Percentiles rank a stretch among this genome's conserved stretches.
These are phyloP conservation scores for Tenualosa ilisha DNA, from an alignment of 2,797 vertebrate species.

Conservation along the genomic window DNA sequence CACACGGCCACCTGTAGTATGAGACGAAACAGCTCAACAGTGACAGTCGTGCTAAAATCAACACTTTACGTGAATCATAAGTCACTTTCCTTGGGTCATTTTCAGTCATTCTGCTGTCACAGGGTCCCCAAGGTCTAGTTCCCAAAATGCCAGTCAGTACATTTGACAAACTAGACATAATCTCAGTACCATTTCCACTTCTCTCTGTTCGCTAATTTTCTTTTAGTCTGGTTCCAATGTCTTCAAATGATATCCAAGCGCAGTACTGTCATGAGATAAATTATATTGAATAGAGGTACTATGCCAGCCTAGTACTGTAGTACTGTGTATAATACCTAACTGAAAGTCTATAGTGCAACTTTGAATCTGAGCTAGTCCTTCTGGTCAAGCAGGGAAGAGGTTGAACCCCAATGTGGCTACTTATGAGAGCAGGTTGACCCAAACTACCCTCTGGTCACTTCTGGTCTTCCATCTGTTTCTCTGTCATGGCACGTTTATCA, in stretches of 20 bases:
- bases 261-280: too few species aligned
- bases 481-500: neutral
- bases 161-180: neutral
- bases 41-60: neutral
- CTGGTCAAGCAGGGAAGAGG: neutral
- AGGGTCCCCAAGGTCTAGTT: neutral
- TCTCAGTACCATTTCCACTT: neutral
- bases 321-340: too few species aligned
- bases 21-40: neutral
- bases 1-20: neutral
- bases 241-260: too few species aligned
- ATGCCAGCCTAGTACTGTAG: neutral
- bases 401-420: neutral
- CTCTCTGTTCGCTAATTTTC: too few species aligned
- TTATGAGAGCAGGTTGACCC: neutral
- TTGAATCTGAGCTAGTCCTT: neutral
- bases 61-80: neutral
- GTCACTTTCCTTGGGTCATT: neutral
- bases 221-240: too few species aligned
- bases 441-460: slow-evolving; percentile 2
- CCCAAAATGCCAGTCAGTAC: neutral
- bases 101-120: neutral
- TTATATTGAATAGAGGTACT: neutral
- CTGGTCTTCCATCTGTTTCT: neutral
- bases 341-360: neutral